These are phyloP conservation scores for Pterostichus madidus DNA, from an alignment of 2,888 invertebrate genomes.

Conservation along the genomic window DNA sequence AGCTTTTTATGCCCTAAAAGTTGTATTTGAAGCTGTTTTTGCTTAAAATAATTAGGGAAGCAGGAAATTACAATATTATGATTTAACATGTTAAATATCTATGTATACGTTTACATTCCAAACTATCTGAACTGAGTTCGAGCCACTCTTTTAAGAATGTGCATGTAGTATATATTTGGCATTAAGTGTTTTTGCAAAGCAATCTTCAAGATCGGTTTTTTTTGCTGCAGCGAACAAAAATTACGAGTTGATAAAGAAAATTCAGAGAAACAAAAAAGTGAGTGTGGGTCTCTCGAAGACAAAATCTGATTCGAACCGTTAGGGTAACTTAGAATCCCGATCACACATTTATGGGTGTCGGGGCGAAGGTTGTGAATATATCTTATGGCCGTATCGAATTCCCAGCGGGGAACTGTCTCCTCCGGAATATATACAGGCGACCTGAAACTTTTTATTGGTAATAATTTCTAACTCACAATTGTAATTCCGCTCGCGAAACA, in stretches of 20 bases:
- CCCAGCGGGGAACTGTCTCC: slow-evolving; percentile 63
- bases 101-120: too few species aligned
- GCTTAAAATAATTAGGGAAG: too few species aligned
- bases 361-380: slow-evolving; percentile 67
- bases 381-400: slow-evolving; percentile 65
- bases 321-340: slow-evolving; percentile 64
- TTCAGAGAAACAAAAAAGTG: slow-evolving; percentile 58
- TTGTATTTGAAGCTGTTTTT: too few species aligned
- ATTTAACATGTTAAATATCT: too few species aligned
- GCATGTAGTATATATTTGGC: not conserved
- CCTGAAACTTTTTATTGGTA: slow-evolving; percentile 67
- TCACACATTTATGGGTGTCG: slow-evolving; percentile 64
- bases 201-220: slow-evolving; percentile 23
- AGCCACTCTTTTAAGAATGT: not conserved
- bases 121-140: too few species aligned
- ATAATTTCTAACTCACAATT: slow-evolving; percentile 65
- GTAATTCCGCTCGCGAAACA: slow-evolving; percentile 65
- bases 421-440: slow-evolving; percentile 65
- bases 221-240: slow-evolving; percentile 45
- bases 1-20: too few species aligned
- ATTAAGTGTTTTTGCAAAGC: slow-evolving; percentile 3
- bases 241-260: slow-evolving; percentile 63
- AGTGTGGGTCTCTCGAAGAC: slow-evolving; percentile 12
- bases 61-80: too few species aligned
- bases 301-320: slow-evolving; percentile 49